Conservation (phyloP, 2,113 vertebrate genomes). For the Tachysurus fulvidraco region DNA sequence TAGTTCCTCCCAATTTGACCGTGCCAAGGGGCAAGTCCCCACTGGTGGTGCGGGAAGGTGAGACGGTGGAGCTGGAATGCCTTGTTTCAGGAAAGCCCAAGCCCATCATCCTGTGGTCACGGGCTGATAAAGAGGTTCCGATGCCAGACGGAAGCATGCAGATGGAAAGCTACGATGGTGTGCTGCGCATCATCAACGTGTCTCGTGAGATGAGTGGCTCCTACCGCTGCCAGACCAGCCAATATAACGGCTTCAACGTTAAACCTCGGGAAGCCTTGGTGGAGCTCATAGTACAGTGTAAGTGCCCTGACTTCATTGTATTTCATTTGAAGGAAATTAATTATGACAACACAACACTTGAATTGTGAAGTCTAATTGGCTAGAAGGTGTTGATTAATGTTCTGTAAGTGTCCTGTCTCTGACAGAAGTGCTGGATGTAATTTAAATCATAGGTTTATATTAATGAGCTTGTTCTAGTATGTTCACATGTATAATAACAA, state of each 20-base stretch:
- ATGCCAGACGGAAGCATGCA: slow-evolving; percentile 95
- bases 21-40: slow-evolving; percentile 96
- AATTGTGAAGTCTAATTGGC: not conserved
- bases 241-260: slow-evolving; percentile 97
- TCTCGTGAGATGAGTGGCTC: slow-evolving; percentile 94
- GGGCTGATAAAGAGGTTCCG: slow-evolving; percentile 88
- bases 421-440: not conserved
- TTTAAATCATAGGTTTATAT: not conserved
- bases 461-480: not conserved
- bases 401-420: not conserved
- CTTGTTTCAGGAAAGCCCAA: slow-evolving; percentile 99
- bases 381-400: not conserved
- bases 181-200: slow-evolving; percentile 90
- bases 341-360: not conserved
- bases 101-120: slow-evolving; percentile 96
- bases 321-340: not conserved
- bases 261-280: slow-evolving; percentile 92
- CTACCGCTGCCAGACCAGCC: slow-evolving; percentile 96
- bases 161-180: slow-evolving; percentile 95
- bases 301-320: slow-evolving; percentile 60
- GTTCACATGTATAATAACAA: not conserved
- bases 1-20: slow-evolving; percentile 97
- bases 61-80: slow-evolving; percentile 96
- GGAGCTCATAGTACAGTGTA: slow-evolving; percentile 97
- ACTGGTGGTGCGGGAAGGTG: slow-evolving; percentile 92